These are phyloP conservation scores for Sciurus niger DNA, from an alignment of 2,113 vertebrate species.

Conservation along the genomic window DNA sequence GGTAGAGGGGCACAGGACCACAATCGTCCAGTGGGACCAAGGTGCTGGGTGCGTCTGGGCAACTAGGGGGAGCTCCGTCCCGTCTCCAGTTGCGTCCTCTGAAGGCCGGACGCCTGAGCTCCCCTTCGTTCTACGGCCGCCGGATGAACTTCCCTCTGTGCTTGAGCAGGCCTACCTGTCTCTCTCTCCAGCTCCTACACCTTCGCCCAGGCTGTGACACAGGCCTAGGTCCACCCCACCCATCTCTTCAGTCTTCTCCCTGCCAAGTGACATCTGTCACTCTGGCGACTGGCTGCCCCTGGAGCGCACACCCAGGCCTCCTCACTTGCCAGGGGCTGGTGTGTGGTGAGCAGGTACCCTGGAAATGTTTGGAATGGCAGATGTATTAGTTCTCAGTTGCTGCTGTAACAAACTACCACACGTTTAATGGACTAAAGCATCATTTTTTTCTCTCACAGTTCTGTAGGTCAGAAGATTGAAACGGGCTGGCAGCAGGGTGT, in stretches of 20 bases:
- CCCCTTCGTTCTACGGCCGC: rapidly evolving
- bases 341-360: not conserved
- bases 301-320: not conserved
- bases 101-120: rapidly evolving
- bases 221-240: not conserved
- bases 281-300: not conserved
- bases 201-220: no score
- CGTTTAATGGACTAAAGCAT: not conserved
- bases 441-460: not conserved
- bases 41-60: rapidly evolving
- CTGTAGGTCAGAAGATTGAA: not conserved
- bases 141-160: not conserved
- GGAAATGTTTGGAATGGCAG: not conserved
- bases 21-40: not conserved
- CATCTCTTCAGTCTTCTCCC: not conserved
- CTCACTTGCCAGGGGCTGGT: not conserved
- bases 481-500: not conserved
- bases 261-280: rapidly evolving
- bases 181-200: not conserved
- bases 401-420: not conserved
- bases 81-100: rapidly evolving
- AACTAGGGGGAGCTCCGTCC: rapidly evolving
- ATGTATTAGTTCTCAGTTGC: not conserved
- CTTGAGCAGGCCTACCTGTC: not conserved
- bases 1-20: not conserved